Conservation (phyloP, 2,888 invertebrate genomes). For the Brachypterus glaber region DNA sequence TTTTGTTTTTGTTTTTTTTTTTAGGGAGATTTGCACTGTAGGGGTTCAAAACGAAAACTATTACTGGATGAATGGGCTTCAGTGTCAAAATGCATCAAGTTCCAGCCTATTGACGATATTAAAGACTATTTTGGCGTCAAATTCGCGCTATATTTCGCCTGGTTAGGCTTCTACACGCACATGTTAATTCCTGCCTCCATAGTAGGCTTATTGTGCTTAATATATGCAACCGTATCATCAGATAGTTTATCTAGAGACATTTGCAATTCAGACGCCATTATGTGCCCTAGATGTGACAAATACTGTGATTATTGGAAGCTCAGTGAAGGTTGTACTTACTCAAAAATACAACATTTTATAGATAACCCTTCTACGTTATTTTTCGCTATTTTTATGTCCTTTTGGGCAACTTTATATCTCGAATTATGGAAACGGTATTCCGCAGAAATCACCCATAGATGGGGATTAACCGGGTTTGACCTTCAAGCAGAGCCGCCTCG, state of each 20-base stretch:
- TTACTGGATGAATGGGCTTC: constrained; percentile 64
- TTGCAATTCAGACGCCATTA: constrained; percentile 51
- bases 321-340: constrained; percentile 59
- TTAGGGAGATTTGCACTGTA: constrained; percentile 47
- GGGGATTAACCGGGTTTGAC: constrained; percentile 72
- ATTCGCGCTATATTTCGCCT: constrained; percentile 72
- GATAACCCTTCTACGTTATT: constrained; percentile 72
- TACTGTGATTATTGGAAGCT: constrained; percentile 68
- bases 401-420: constrained; percentile 72
- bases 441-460: constrained; percentile 65
- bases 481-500: constrained; percentile 65
- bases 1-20: constrained; percentile 23
- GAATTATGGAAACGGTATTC: constrained; percentile 79
- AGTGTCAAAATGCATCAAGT: constrained; percentile 57
- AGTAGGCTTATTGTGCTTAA: constrained; percentile 56
- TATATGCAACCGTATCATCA: constrained; percentile 48
- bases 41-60: constrained; percentile 44
- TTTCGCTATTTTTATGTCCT: constrained; percentile 72
- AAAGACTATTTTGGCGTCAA: constrained; percentile 70
- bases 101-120: constrained; percentile 66
- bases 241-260: constrained; percentile 49
- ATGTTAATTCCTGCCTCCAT: constrained; percentile 69
- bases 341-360: constrained; percentile 66
- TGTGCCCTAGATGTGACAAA: constrained; percentile 76
- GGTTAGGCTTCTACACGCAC: constrained; percentile 78